phyloP scores from a whole-genome alignment of 2,797 vertebrate species.

The Simalia tracyae region DNA sequence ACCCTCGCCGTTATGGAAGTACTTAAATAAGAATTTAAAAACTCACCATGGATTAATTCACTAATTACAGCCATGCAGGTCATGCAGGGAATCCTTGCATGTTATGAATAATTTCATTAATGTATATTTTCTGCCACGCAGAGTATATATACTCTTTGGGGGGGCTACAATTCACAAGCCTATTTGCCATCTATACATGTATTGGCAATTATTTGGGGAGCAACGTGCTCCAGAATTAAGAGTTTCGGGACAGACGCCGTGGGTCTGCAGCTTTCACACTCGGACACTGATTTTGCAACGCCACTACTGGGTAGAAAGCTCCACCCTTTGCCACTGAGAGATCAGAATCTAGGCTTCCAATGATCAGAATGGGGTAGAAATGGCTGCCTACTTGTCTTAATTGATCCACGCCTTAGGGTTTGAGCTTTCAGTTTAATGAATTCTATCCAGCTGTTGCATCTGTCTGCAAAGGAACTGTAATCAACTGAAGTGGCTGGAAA shows the following conservation, averaged over 20 bases:
- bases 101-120: constrained; percentile 61
- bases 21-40: constrained; percentile 59
- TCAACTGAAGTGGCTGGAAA: constrained; percentile 98
- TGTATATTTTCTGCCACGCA: constrained; percentile 63
- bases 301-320: constrained; percentile 71
- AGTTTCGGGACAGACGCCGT: constrained; percentile 31
- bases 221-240: constrained; percentile 38
- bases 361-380: constrained; percentile 91
- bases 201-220: constrained; percentile 50
- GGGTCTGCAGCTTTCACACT: constrained; percentile 83
- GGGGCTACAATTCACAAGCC: constrained; percentile 29
- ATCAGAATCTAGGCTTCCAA: constrained; percentile 76
- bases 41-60: constrained; percentile 68
- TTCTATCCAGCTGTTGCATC: constrained; percentile 99
- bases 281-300: constrained; percentile 66
- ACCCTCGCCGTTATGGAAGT: constrained; percentile 65
- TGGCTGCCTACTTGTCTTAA: constrained; percentile 99
- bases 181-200: constrained; percentile 60
- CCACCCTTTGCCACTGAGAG: constrained; percentile 82
- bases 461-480: constrained; percentile 99
- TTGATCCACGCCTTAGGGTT: constrained; percentile 99
- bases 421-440: constrained; percentile 99
- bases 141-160: constrained; percentile 61
- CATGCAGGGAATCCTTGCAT: constrained; percentile 65
- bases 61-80: constrained; percentile 66